Base-by-base conservation (phyloP, 2,797 vertebrate species). In the Odontamblyopus lacepedii region DNA sequence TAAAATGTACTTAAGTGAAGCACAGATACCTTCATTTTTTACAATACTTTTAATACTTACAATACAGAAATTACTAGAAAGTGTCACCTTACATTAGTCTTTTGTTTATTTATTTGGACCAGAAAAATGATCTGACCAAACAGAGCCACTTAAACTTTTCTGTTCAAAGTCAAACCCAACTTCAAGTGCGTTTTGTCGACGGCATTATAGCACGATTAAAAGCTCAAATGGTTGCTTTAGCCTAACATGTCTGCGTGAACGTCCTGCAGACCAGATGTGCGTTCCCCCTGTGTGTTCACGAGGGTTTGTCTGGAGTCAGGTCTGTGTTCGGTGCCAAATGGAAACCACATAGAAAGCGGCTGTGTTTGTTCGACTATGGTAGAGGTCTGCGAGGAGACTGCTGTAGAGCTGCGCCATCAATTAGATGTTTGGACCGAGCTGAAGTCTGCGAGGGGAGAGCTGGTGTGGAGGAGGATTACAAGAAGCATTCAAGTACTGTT, bases 241-340 rank as follows among this genome's bases (percentile, higher is more conserved):
- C 27, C 15, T 60, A 12, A 5, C 57, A 55, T 55, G 55, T 15
- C 59, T 30, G 27, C 61, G 0, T 61, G 19, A 61, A 2, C 16
- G 30, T 35, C 30, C 61, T 35, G 61, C 61, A 63, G 61, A 35
- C 61, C 61, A 63, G 61, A 65, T 77, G 75, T 71, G 69, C 74
- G 78, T 73, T 72, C 75, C 74, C 72, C 75, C 68, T 83, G 80
- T 85, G 83, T 88, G 83, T 85, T 87, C 91, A 83, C 86, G 73
- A 87, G 78, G 86, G 88, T 85, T 86, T 87, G 88, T 93, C 89
- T 93, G 89, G 89, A 93, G 90, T 69, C 81, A 87, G 86, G 89
- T 91, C 91, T 93, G 93, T 85, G 90, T 89, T 85, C 84, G 81
- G 83, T 93, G 92, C 92, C 93, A 93, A 92, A 90, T 93, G 89